Percentiles rank a stretch among this genome's conserved stretches.
phyloP scores from a whole-genome alignment of 2,888 invertebrate species.

The Coecobrya sp. region DNA sequence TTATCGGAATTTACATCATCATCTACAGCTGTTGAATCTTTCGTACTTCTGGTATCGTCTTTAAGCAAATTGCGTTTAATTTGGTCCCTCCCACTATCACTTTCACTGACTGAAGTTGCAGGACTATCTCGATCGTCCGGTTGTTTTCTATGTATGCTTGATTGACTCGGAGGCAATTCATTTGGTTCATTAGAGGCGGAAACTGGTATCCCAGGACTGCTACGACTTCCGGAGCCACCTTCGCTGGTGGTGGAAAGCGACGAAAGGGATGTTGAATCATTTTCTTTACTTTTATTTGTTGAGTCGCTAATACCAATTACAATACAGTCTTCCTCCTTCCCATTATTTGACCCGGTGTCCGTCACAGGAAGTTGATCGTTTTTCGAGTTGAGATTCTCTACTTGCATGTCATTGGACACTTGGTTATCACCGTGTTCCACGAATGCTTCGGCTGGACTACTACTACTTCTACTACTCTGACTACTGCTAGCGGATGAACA shows the following conservation, averaged over 20 bases:
- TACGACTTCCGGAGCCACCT: conserved; percentile 71
- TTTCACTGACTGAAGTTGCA: conserved; percentile 65
- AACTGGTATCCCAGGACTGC: conserved; percentile 67
- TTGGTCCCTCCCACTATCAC: conserved; percentile 70
- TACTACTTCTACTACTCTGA: conserved; percentile 82
- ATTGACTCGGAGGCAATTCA: conserved; percentile 8
- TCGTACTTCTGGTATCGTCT: conserved; percentile 37
- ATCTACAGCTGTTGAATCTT: neutral
- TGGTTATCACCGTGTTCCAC: conserved; percentile 64
- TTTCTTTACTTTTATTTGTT: conserved; percentile 69
- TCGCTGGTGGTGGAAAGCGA: conserved; percentile 74
- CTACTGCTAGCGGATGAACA: conserved; percentile 83
- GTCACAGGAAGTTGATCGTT: conserved; percentile 47
- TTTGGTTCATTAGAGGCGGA: conserved; percentile 7
- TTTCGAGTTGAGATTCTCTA: conserved; percentile 71
- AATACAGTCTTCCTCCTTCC: conserved; percentile 78
- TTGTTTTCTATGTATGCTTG: conserved; percentile 27
- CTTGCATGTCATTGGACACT: conserved; percentile 70
- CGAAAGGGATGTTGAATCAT: conserved; percentile 72
- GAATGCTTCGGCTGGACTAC: conserved; percentile 80
- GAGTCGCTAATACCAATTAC: conserved; percentile 75
- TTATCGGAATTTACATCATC: conserved; percentile 26
- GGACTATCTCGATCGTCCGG: conserved; percentile 61
- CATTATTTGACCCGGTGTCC: conserved; percentile 54
- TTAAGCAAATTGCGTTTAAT: conserved; percentile 23